phyloP scores from a whole-genome alignment of 35 echinoderm and acorn worm species.

The Chiridota heheva region DNA sequence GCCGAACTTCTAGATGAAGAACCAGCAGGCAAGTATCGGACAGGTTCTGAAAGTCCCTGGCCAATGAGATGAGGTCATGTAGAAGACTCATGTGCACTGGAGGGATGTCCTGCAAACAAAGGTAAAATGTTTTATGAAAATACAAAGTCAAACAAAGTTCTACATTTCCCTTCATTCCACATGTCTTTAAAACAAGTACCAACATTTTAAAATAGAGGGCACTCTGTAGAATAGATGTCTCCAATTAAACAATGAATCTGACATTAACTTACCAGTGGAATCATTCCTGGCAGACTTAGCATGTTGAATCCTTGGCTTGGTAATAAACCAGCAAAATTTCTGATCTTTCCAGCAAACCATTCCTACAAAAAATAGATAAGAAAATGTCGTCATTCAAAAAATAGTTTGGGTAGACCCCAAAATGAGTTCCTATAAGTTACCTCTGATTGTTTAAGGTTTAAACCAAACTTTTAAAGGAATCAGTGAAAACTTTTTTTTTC shows the following conservation, averaged over 20 bases:
- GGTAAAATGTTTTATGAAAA: background rate
- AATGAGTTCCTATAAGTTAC: background rate
- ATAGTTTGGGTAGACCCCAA: background rate
- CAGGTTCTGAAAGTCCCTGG: slow-evolving; percentile 84
- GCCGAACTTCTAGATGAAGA: slow-evolving; percentile 87
- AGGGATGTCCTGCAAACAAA: slow-evolving; percentile 79
- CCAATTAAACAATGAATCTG: background rate
- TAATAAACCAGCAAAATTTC: slow-evolving; percentile 72
- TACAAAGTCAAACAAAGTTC: background rate
- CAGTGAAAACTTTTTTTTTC: too few relatives aligned
- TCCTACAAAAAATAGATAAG: slow-evolving; percentile 48
- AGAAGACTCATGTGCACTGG: slow-evolving; percentile 64
- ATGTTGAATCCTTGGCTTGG: slow-evolving; percentile 85
- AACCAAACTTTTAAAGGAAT: too few relatives aligned
- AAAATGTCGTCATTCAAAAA: background rate
- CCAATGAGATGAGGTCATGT: slow-evolving; percentile 75
- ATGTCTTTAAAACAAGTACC: background rate
- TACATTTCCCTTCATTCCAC: background rate
- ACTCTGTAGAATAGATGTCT: background rate
- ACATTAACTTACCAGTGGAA: slow-evolving; percentile 79
- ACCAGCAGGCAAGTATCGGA: slow-evolving; percentile 86
- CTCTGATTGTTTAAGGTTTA: too few relatives aligned
- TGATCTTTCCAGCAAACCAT: slow-evolving; percentile 88
- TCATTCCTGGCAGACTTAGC: slow-evolving; percentile 47
- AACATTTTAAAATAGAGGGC: too few relatives aligned